These are phyloP conservation scores for Epinotia brunnichana DNA, from an alignment of 2,888 invertebrate species.

Conservation along the genomic window DNA sequence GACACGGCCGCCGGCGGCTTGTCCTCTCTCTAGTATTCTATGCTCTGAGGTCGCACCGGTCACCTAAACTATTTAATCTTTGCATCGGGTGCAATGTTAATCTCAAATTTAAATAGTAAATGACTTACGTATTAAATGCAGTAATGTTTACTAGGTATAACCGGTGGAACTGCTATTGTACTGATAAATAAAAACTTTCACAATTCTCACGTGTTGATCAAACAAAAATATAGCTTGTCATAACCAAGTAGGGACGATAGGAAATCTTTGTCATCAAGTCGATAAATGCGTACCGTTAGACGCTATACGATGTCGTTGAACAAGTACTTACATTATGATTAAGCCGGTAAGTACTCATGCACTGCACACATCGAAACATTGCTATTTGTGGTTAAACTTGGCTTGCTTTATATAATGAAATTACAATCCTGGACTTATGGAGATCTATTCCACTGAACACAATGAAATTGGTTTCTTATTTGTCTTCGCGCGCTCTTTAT, in stretches of 20 bases:
- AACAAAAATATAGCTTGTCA: constrained; percentile 62
- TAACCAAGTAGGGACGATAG: constrained; percentile 55
- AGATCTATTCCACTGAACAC: neutral
- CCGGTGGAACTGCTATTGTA: constrained; percentile 48
- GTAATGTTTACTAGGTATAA: constrained; percentile 48
- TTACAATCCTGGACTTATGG: neutral
- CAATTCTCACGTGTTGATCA: constrained; percentile 55
- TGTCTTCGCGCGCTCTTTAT: too few relatives aligned
- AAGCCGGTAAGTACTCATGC: neutral
- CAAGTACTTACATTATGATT: neutral
- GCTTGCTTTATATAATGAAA: neutral
- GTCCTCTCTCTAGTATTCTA: too few relatives aligned
- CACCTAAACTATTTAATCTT: constrained; percentile 29
- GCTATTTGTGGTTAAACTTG: neutral
- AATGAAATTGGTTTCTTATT: too few relatives aligned
- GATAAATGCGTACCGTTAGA: constrained; percentile 67
- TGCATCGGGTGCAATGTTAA: constrained; percentile 27
- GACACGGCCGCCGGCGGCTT: too few relatives aligned
- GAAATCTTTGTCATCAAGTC: constrained; percentile 67
- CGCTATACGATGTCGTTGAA: constrained; percentile 50
- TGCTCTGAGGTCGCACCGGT: constrained; percentile 40
- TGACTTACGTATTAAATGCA: constrained; percentile 38
- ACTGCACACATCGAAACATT: neutral
- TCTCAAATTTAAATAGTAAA: constrained; percentile 29
- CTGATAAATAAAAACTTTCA: constrained; percentile 59